A percentile compares a stretch with the other conserved stretches of the same genome.
These are phyloP conservation scores for Glaucopsyche alexis DNA, from an alignment of 2,888 invertebrate genomes.

Conservation along the genomic window DNA sequence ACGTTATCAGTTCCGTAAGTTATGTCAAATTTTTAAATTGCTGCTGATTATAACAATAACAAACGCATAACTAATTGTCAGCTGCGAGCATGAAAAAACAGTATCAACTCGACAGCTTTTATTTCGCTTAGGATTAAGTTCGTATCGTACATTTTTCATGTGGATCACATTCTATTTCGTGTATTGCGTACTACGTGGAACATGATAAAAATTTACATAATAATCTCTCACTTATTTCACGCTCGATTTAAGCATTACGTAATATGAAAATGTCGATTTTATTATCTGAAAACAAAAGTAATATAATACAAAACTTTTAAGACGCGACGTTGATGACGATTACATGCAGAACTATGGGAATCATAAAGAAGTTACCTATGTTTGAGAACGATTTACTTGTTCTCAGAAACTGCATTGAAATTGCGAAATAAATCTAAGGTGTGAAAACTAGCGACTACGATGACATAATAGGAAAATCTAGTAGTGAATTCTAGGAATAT, in stretches of 20 bases:
- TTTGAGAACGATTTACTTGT: too few relatives aligned
- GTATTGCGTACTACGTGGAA: not conserved
- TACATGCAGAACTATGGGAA: too few relatives aligned
- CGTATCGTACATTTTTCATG: not conserved
- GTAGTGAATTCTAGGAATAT: too few relatives aligned
- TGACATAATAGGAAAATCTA: too few relatives aligned
- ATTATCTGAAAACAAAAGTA: conserved; percentile 47
- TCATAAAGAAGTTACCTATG: too few relatives aligned
- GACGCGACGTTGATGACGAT: too few relatives aligned
- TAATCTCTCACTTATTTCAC: conserved; percentile 35
- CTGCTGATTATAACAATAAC: too few relatives aligned
- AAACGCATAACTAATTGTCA: not conserved
- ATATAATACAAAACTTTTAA: not conserved
- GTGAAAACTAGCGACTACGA: too few relatives aligned
- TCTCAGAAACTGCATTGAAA: too few relatives aligned
- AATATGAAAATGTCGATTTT: conserved; percentile 49
- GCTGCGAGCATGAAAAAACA: not conserved
- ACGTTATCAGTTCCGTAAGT: too few relatives aligned
- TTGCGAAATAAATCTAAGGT: too few relatives aligned
- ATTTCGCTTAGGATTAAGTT: not conserved
- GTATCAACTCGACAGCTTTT: not conserved
- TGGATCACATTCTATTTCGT: not conserved
- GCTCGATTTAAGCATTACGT: conserved; percentile 47
- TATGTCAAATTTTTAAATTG: too few relatives aligned
- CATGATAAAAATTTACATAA: conserved; percentile 11